Conservation (phyloP, 1,140 invertebrate genomes). For the Holotrichia oblita region DNA sequence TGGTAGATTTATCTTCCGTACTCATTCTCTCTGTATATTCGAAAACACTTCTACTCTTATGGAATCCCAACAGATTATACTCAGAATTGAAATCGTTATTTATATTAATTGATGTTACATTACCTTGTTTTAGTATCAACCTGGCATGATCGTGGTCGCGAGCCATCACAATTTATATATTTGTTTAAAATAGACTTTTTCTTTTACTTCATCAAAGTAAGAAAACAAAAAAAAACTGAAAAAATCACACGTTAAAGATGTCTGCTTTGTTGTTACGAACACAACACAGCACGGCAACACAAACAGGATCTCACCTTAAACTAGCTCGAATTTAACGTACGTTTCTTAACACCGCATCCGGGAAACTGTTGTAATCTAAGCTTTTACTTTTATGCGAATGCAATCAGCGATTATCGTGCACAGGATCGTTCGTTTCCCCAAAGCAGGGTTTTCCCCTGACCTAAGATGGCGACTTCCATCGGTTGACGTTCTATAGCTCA, state of each 20-base stretch:
- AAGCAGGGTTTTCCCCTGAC: conserved; percentile 12
- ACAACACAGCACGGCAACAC: not conserved
- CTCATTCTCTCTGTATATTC: not conserved
- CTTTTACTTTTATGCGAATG: not conserved
- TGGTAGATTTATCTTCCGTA: not conserved
- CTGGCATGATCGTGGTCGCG: not conserved
- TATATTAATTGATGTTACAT: conserved; percentile 31
- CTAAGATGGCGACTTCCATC: conserved; percentile 7
- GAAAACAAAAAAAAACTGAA: not conserved
- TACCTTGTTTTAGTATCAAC: not conserved
- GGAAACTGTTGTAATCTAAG: not conserved
- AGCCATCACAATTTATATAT: not conserved
- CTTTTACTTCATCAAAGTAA: not conserved
- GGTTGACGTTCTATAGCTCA: not conserved
- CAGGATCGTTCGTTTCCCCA: not conserved
- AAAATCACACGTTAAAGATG: not conserved
- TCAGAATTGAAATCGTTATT: conserved; percentile 15
- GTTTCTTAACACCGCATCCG: not conserved
- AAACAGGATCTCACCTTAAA: not conserved
- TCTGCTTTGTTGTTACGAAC: not conserved
- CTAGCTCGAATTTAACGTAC: not conserved
- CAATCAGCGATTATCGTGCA: not conserved
- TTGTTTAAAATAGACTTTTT: not conserved
- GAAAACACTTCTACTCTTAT: conserved; percentile 22
- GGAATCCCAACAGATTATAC: conserved; percentile 30